These are phyloP conservation scores for Saimiri boliviensis DNA, from an alignment of 2,113 vertebrate genomes.

Conservation along the genomic window DNA sequence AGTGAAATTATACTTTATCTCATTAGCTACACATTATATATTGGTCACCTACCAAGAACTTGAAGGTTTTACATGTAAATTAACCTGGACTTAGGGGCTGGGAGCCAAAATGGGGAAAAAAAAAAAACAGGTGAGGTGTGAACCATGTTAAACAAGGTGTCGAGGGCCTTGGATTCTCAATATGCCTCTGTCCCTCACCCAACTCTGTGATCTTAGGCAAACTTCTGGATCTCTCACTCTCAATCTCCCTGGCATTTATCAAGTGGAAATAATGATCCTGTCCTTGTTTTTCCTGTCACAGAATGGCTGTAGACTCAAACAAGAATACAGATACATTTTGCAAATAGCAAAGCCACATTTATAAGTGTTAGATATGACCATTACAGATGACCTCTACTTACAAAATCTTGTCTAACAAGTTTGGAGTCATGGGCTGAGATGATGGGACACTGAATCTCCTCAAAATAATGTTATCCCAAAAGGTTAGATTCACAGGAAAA, in stretches of 20 bases:
- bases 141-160: neutral
- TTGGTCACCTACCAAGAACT: constrained; percentile 53
- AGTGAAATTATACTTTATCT: constrained; percentile 62
- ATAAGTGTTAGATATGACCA: neutral
- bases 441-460: neutral
- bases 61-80: constrained; percentile 65
- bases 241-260: neutral
- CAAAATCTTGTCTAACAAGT: neutral
- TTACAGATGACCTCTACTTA: neutral
- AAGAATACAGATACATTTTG: neutral
- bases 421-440: neutral
- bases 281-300: neutral
- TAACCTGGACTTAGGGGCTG: neutral
- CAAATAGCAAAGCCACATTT: neutral
- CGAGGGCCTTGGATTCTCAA: neutral
- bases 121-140: neutral
- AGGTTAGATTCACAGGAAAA: neutral
- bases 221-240: neutral
- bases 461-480: neutral
- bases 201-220: neutral
- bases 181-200: neutral
- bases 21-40: constrained; percentile 55
- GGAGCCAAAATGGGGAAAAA: neutral
- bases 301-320: neutral
- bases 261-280: neutral